Percentiles rank a stretch among this genome's conserved stretches.
These are phyloP conservation scores for Drosophila koepferae DNA, from an alignment of 2,888 invertebrate genomes.

Conservation along the genomic window DNA sequence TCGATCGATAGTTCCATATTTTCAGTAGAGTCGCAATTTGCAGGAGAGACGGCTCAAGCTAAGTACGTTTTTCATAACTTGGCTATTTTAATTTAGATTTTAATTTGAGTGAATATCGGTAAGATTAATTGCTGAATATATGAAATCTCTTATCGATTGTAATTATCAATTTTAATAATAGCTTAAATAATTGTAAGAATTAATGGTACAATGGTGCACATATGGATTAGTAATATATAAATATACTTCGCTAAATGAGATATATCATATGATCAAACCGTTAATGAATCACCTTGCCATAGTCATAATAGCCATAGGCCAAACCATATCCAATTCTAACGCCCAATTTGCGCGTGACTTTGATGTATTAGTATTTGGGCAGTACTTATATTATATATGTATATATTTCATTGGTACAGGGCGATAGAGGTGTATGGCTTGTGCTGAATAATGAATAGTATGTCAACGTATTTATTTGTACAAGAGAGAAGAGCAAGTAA, in stretches of 20 bases:
- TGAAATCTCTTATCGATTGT: background rate
- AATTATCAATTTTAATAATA: background rate
- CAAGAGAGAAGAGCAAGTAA: background rate
- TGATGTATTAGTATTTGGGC: constrained; percentile 22
- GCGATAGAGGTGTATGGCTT: constrained; percentile 23
- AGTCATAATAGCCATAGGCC: constrained; percentile 3
- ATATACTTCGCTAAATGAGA: background rate
- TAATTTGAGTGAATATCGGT: too few relatives aligned
- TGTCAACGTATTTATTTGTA: constrained; percentile 5
- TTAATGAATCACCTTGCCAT: constrained; percentile 30
- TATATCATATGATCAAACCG: constrained; percentile 1
- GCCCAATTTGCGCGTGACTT: constrained; percentile 47
- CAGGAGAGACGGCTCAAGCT: background rate
- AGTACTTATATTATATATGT: background rate
- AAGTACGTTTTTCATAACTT: too few relatives aligned
- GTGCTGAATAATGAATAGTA: constrained; percentile 42
- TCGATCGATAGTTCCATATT: background rate
- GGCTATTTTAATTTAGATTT: too few relatives aligned
- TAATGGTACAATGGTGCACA: background rate
- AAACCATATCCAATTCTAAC: constrained; percentile 44
- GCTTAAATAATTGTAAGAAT: background rate
- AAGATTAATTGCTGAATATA: background rate
- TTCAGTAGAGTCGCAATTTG: background rate
- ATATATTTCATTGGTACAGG: background rate
- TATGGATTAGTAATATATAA: background rate